These are phyloP conservation scores for Xanthorhoe designata DNA, from an alignment of 2,888 invertebrate genomes.

Conservation along the genomic window DNA sequence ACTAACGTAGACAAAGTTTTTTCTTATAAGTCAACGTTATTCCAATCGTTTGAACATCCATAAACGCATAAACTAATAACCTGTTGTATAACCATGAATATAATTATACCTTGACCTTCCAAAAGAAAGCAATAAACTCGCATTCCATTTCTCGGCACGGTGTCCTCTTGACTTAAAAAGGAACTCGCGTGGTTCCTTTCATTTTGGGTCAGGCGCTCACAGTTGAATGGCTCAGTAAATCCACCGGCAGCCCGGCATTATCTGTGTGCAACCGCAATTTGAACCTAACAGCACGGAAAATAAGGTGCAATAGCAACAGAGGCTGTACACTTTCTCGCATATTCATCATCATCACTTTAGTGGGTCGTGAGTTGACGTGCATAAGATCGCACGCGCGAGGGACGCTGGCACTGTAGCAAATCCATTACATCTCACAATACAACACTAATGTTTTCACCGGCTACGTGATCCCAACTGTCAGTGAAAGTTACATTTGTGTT, in stretches of 20 bases:
- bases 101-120: slow-evolving; percentile 33
- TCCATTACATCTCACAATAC: slow-evolving; percentile 67
- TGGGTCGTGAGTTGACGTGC: slow-evolving; percentile 66
- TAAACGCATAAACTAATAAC: slow-evolving; percentile 14
- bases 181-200: slow-evolving; percentile 41
- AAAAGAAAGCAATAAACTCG: slow-evolving; percentile 33
- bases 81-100: slow-evolving; percentile 28
- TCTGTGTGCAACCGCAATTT: slow-evolving; percentile 40
- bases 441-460: slow-evolving; percentile 59
- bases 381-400: slow-evolving; percentile 54
- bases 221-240: slow-evolving; percentile 56
- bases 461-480: slow-evolving; percentile 65
- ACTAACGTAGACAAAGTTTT: slow-evolving; percentile 14
- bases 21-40: slow-evolving; percentile 24
- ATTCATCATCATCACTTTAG: slow-evolving; percentile 73
- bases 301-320: slow-evolving; percentile 39
- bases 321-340: slow-evolving; percentile 69
- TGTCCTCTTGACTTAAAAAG: slow-evolving; percentile 33
- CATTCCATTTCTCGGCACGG: slow-evolving; percentile 26
- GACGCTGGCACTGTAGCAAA: slow-evolving; percentile 56
- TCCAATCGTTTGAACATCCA: slow-evolving; percentile 6
- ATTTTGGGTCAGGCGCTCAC: slow-evolving; percentile 50
- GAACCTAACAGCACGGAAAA: slow-evolving; percentile 32
- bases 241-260: slow-evolving; percentile 51
- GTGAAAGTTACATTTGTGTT: slow-evolving; percentile 71